Evolutionary conservation across 2,797 vertebrate genomes (phyloP).

Genomic region (Macropodus opercularis): DNA sequence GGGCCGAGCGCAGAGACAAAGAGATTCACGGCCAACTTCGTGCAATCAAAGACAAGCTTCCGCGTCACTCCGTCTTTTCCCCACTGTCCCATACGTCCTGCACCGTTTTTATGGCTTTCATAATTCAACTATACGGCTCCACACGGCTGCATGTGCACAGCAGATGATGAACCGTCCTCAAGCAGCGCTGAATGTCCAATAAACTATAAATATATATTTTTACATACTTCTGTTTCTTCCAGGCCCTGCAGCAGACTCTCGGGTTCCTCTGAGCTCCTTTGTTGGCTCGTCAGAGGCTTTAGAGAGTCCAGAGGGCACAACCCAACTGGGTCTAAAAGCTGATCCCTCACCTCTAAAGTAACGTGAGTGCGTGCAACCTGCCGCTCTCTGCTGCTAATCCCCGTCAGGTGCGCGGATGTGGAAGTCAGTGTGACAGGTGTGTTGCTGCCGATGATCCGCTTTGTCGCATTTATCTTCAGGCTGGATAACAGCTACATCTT

Average conservation of each 20-base stretch:
- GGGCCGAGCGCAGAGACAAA: slow-evolving; percentile 42
- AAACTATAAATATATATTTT: slow-evolving; percentile 74
- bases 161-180: slow-evolving; percentile 71
- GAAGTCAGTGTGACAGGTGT: slow-evolving; percentile 17
- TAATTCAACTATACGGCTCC: slow-evolving; percentile 75
- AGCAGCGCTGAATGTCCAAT: slow-evolving; percentile 63
- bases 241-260: neutral
- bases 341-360: neutral
- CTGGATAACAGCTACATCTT: slow-evolving; percentile 8
- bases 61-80: slow-evolving; percentile 50
- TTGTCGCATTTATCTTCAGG: slow-evolving; percentile 35
- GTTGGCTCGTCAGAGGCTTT: slow-evolving; percentile 30
- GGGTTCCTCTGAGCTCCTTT: slow-evolving; percentile 27
- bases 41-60: slow-evolving; percentile 48
- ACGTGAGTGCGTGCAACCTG: neutral
- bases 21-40: slow-evolving; percentile 35
- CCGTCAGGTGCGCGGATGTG: slow-evolving; percentile 15
- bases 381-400: slow-evolving; percentile 19
- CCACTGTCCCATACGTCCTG: slow-evolving; percentile 59
- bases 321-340: slow-evolving; percentile 29
- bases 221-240: slow-evolving; percentile 50
- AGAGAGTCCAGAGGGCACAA: neutral
- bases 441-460: slow-evolving; percentile 17
- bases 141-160: slow-evolving; percentile 66
- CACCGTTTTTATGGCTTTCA: slow-evolving; percentile 73